Percentiles rank a stretch among this genome's conserved stretches.
Evolutionary conservation across 2,888 invertebrate species (phyloP).

Genomic region (Acleris literana): DNA sequence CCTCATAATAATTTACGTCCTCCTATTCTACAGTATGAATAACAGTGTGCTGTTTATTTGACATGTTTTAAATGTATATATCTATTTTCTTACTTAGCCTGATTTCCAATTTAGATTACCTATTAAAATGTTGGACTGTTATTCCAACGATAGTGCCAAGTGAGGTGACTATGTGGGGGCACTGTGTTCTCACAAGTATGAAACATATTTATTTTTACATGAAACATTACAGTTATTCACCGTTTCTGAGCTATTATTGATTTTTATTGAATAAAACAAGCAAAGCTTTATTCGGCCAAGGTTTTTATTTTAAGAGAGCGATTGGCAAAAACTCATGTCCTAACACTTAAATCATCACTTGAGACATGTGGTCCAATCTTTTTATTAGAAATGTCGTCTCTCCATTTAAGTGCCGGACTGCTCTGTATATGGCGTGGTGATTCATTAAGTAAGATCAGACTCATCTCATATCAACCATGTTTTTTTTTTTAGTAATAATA

Average conservation of each 20-base stretch:
- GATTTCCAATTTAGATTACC: conserved; percentile 13
- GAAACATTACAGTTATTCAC: conserved; percentile 12
- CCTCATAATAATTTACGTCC: conserved; percentile 25
- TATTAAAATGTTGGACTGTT: conserved; percentile 14
- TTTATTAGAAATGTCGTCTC: conserved; percentile 21
- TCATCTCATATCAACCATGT: conserved; percentile 12
- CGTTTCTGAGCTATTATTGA: conserved; percentile 11
- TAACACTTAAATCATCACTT: conserved; percentile 14
- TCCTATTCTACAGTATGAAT: background rate
- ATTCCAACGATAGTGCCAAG: conserved; percentile 54
- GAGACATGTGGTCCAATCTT: conserved; percentile 22
- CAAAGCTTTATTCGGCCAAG: conserved; percentile 24
- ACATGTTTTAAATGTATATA: background rate
- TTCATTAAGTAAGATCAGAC: conserved; percentile 68
- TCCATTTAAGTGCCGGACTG: conserved; percentile 24
- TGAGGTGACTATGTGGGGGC: conserved; percentile 51
- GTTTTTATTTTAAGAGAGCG: conserved; percentile 9
- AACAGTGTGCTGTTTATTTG: background rate
- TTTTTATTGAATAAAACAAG: background rate
- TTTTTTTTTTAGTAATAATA: too few species aligned
- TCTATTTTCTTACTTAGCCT: too few species aligned
- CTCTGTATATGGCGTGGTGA: conserved; percentile 59
- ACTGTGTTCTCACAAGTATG: conserved; percentile 27
- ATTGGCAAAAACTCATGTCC: conserved; percentile 13
- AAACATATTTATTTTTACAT: conserved; percentile 14